Percentiles rank a stretch among this genome's conserved stretches.
Evolutionary conservation across 2,888 invertebrate genomes (phyloP).

Genomic region (Napeogenes inachia): DNA sequence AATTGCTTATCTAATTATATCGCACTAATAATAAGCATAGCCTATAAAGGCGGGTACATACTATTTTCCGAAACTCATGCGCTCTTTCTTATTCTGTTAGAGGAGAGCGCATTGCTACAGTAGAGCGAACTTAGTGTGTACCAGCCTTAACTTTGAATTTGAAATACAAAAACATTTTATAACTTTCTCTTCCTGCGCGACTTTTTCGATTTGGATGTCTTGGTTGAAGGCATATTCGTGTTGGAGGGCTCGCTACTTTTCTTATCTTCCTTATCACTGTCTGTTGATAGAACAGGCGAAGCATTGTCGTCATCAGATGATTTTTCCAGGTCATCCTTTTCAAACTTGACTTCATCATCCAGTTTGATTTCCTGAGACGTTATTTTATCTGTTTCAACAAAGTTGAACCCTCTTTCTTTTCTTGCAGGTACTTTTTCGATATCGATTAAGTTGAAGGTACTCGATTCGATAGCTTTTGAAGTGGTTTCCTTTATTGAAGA

Average conservation of each 20-base stretch:
- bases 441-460: conserved; percentile 65
- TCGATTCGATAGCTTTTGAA: conserved; percentile 53
- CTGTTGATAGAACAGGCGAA: conserved; percentile 71
- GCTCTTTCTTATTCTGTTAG: too few relatives aligned
- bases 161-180: conserved; percentile 51
- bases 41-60: conserved; percentile 14
- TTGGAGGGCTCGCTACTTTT: conserved; percentile 58
- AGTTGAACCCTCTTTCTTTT: conserved; percentile 63
- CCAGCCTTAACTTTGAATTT: conserved; percentile 32
- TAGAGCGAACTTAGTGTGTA: too few relatives aligned
- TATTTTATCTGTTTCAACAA: conserved; percentile 63
- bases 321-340: conserved; percentile 65
- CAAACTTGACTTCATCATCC: conserved; percentile 54
- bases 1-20: conserved; percentile 54
- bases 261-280: conserved; percentile 76
- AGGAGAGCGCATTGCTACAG: too few relatives aligned
- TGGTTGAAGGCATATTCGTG: conserved; percentile 53
- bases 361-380: conserved; percentile 61
- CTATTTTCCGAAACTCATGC: too few relatives aligned
- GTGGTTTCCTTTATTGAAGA: conserved; percentile 65
- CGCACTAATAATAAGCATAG: conserved; percentile 31
- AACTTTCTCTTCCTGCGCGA: conserved; percentile 81
- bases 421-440: conserved; percentile 61
- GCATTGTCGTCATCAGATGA: conserved; percentile 78
- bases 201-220: conserved; percentile 74